Conservation (phyloP, 1,140 invertebrate genomes). For the Zaprionus inermis region DNA sequence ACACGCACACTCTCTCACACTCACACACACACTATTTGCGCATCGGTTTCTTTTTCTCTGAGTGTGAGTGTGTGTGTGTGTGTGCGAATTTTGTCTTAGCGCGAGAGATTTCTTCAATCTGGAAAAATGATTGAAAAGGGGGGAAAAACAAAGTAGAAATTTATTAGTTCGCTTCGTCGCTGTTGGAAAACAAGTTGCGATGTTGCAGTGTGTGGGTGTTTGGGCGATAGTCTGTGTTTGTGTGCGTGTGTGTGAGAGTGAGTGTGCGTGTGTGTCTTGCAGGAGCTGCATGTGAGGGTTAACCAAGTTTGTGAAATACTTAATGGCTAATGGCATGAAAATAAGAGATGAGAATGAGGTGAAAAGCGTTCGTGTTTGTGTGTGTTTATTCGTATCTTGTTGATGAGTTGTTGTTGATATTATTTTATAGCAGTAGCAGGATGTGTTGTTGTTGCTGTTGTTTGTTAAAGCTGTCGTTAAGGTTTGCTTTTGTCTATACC, state of each 20-base stretch:
- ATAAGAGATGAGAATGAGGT: constrained; percentile 48
- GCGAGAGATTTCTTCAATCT: constrained; percentile 61
- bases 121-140: constrained; percentile 68
- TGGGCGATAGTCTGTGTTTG: constrained; percentile 27
- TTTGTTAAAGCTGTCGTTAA: neutral
- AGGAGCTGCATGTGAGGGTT: constrained; percentile 55
- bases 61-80: constrained; percentile 13
- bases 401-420: neutral
- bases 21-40: constrained; percentile 10
- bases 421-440: neutral
- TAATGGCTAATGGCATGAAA: constrained; percentile 29
- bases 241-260: constrained; percentile 31
- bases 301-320: constrained; percentile 49
- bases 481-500: constrained; percentile 20
- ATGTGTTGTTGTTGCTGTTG: neutral
- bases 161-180: constrained; percentile 81
- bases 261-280: constrained; percentile 40
- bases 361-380: constrained; percentile 48
- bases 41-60: no score
- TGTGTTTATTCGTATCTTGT: neutral
- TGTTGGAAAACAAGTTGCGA: constrained; percentile 79
- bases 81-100: constrained; percentile 45
- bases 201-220: constrained; percentile 49
- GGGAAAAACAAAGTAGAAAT: constrained; percentile 70
- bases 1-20: constrained; percentile 29